Evolutionary conservation across 1,140 invertebrate species (phyloP), one percentile per base, ranked within the genome.

Genomic region (Metaphire vulgaris): DNA sequence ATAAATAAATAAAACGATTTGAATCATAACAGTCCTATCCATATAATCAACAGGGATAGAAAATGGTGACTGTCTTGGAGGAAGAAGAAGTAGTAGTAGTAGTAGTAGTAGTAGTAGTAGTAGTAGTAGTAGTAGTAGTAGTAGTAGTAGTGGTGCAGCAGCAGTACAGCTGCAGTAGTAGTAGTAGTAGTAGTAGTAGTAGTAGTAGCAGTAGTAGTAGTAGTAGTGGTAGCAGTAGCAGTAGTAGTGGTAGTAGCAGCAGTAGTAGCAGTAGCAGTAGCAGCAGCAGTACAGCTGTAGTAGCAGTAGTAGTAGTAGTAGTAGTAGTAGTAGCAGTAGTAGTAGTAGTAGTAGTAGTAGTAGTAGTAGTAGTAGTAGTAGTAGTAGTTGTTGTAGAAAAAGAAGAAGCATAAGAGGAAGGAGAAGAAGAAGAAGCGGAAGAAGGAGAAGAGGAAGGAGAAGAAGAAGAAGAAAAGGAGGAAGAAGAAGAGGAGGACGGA

Each of bases 401-500:
- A 56, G 41, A 56, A 56, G 41, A 12, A 56, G 41, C 6, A n/a
- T n/a, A 56, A 21, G 41, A 56, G 41, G 41, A 12, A 56, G 41
- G 41, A 56, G 41, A 64, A 15, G 32, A 34, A 31, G 30, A 29
- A 32, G 1, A 41, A 64, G 64, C 14, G 12, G n/a, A 26, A 65
- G 41, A 32, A 56, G 41, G 41, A 56, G 6, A 56, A 21, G 21
- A 56, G 41, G 41, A 56, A 6, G 41, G 41, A 56, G 6, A 56
- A 21, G 21, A 56, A 21, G 41, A 56, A 21, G 41, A 21, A 56
- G 41, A 56, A 21, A 56, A 66, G 72, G 15, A 30, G 16, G 56
- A 74, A 28, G 31, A 67, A 28, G 14, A 72, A 33, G 64, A 41
- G 31, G 56, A 70, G 65, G 68, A 41, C 34, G 65, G 66, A n/a